These are phyloP conservation scores for Sebastolobus alascanus DNA, from an alignment of 2,797 vertebrate genomes.

Conservation along the genomic window DNA sequence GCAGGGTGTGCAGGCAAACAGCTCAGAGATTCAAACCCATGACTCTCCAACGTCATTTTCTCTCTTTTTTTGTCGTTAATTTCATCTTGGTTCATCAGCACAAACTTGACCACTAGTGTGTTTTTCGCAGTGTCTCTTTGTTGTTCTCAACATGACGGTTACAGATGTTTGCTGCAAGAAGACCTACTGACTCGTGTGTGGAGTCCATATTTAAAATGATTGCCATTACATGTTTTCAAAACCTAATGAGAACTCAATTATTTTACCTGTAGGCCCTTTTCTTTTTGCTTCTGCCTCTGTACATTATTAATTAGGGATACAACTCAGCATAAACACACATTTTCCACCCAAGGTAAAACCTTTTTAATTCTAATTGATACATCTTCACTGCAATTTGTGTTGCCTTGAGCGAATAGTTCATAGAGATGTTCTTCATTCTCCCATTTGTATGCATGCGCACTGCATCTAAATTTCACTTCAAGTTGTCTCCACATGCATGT, in stretches of 20 bases:
- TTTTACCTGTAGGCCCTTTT: not conserved
- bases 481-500: not conserved
- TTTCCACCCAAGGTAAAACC: constrained; percentile 7
- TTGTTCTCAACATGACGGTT: not conserved
- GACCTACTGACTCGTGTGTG: not conserved
- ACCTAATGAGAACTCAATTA: not conserved
- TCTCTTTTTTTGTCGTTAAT: not conserved
- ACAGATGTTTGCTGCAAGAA: not conserved
- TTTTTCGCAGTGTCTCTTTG: not conserved
- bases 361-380: not conserved
- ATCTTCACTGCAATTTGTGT: constrained; percentile 4
- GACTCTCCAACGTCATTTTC: not conserved
- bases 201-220: not conserved
- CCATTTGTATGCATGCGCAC: not conserved
- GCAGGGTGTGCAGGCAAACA: not conserved
- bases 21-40: not conserved
- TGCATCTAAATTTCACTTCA: not conserved
- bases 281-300: not conserved
- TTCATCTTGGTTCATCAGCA: constrained; percentile 14
- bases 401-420: not conserved
- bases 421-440: not conserved
- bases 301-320: constrained; percentile 3
- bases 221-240: not conserved
- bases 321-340: not conserved
- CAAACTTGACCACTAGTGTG: not conserved